Evolutionary conservation across 2,797 vertebrate species (phyloP).

Genomic region (Pangasius djambal): DNA sequence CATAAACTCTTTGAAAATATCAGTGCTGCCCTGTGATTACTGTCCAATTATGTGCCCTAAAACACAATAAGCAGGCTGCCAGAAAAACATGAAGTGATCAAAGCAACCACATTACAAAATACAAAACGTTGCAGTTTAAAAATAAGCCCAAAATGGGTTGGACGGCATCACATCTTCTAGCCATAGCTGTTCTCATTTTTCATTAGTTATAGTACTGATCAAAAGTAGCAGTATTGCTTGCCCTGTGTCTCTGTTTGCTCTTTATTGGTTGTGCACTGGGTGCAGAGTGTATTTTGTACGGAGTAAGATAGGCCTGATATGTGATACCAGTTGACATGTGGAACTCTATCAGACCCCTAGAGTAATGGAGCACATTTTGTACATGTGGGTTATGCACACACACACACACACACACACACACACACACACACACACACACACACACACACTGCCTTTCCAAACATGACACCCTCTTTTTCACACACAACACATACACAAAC

Average conservation of each 20-base stretch:
- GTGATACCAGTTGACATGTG: slow-evolving; percentile 58
- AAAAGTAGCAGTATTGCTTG: not conserved
- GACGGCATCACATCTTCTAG: not conserved
- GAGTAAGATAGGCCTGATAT: slow-evolving; percentile 48
- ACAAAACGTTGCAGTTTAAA: slow-evolving; percentile 6
- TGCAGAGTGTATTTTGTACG: slow-evolving; percentile 25
- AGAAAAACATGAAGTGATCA: slow-evolving; percentile 31
- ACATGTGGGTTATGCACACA: slow-evolving; percentile 3
- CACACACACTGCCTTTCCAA: slow-evolving; percentile 49
- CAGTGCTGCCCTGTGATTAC: slow-evolving; percentile 43
- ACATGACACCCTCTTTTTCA: not conserved
- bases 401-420: not conserved
- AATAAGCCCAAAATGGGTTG: not conserved
- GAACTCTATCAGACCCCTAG: slow-evolving; percentile 44
- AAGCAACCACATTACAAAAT: slow-evolving; percentile 36
- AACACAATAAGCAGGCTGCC: slow-evolving; percentile 25
- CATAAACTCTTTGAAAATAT: slow-evolving; percentile 31
- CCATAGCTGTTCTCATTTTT: not conserved
- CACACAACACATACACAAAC: not conserved
- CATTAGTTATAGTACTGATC: not conserved
- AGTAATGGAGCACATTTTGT: slow-evolving; percentile 32
- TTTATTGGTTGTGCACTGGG: slow-evolving; percentile 20
- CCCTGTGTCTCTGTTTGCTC: slow-evolving; percentile 5
- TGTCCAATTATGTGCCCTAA: slow-evolving; percentile 41
- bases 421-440: slow-evolving; percentile 58